phyloP scores from a whole-genome alignment of 2,888 invertebrate genomes.

The Drosophila fulvimacula region DNA sequence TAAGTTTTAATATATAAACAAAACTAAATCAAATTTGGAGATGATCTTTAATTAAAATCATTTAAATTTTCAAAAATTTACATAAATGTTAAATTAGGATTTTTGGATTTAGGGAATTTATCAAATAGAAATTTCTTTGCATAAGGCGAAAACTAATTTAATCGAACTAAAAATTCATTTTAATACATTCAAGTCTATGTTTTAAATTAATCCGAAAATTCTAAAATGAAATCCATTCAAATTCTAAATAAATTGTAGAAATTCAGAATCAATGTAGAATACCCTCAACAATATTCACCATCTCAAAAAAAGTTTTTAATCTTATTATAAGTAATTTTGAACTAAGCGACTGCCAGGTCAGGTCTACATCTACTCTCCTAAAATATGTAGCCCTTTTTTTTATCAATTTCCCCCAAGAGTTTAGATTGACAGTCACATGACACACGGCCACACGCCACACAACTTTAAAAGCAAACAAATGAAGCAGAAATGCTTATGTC shows the following conservation, averaged over 20 bases:
- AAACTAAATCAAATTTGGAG: neutral
- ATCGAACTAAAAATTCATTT: no score
- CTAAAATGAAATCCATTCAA: neutral
- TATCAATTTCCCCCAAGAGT: neutral
- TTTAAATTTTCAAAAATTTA: no score
- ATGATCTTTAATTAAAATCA: no score
- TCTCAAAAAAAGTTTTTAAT: neutral
- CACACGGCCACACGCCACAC: neutral
- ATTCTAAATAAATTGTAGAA: neutral
- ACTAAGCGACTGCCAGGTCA: neutral
- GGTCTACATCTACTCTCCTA: neutral
- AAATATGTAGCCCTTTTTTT: neutral
- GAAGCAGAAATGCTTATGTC: conserved; percentile 40
- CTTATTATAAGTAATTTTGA: neutral
- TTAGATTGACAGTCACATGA: neutral
- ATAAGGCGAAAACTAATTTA: no score
- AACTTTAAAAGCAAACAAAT: conserved; percentile 48
- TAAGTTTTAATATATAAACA: neutral
- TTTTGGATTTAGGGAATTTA: no score
- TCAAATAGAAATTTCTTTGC: no score
- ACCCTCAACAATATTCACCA: neutral
- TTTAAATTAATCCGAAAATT: no score
- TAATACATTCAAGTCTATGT: no score
- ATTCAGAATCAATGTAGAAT: neutral
- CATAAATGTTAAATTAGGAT: no score